phyloP scores from a whole-genome alignment of 2,888 invertebrate species.

The Shargacucullia verbasci region DNA sequence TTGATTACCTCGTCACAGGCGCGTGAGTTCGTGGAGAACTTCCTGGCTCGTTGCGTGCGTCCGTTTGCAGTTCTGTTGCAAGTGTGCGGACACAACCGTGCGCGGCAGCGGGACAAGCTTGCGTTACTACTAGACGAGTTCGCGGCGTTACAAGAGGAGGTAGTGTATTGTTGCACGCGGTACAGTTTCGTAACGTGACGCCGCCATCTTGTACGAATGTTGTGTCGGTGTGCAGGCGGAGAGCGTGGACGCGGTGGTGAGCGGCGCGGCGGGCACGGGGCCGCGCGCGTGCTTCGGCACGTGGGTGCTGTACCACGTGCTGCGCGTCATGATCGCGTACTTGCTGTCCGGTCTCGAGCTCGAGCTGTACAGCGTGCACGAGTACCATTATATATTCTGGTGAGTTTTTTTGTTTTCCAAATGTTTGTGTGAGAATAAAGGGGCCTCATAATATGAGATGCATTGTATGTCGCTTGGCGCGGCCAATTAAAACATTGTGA shows the following conservation, averaged over 20 bases:
- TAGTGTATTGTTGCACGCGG: constrained; percentile 63
- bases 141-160: constrained; percentile 97
- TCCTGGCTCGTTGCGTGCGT: constrained; percentile 95
- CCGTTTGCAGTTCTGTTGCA: constrained; percentile 96
- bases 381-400: constrained; percentile 99
- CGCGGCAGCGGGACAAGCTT: constrained; percentile 97
- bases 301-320: constrained; percentile 98
- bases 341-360: constrained; percentile 98
- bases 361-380: constrained; percentile 98
- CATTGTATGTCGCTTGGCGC: too few relatives aligned
- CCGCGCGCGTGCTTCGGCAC: constrained; percentile 95
- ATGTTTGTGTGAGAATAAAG: too few relatives aligned
- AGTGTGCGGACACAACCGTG: constrained; percentile 98
- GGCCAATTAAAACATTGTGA: too few relatives aligned
- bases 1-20: constrained; percentile 83
- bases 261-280: constrained; percentile 70
- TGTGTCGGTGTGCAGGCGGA: constrained; percentile 91
- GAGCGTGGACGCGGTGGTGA: constrained; percentile 93
- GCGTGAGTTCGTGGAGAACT: constrained; percentile 96
- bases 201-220: too few relatives aligned
- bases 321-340: constrained; percentile 97
- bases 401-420: constrained; percentile 81
- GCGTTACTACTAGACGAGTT: constrained; percentile 97
- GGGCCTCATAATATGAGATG: too few relatives aligned
- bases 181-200: too few relatives aligned